Base-by-base conservation (phyloP, 2,888 invertebrate genomes). In the Lacanobia oleracea region DNA sequence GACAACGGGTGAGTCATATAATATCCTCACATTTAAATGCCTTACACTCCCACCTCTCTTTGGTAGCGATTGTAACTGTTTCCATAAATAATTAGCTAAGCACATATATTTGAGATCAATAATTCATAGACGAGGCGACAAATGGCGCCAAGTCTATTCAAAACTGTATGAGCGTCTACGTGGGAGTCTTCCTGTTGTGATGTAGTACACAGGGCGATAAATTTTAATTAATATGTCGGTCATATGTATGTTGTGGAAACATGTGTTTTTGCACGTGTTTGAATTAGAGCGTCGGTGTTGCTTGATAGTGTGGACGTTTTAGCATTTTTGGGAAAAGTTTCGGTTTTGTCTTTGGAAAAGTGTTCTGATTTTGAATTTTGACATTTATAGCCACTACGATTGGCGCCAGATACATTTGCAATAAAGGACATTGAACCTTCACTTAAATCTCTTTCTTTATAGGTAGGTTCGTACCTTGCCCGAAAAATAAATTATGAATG, bases 171-270 rank as follows among this genome's bases (percentile, higher is more conserved):
- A 12, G 14, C 18, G 16, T 53, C 27, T 45, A 62, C 21, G 77
- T 73, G 73, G 68, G 81, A 45, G 68, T 66, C 60, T 64, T 77
- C 73, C 73, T 81, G 81, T 69, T 79, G 9, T 43, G 16, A 27
- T 27, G 6, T 5, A 12, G 2, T 53, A 57, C 63, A 64, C 56
- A 79, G 23, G 23, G 59, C 61, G 33, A 70, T 76, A 76, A 79
- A 79, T 82, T 68, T 72, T 63, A 79, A 72, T 77, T 60, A 66
- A 67, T 63, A 64, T 77, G 63, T 63, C 53, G 63, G 68, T 18
- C 53, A 48, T 48, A n/a, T 69, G 48, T 48, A n/a, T 69, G 54
- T 77, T 72, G 21, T 76, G n/a, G 23, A 48, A 63, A 61, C 56
- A 68, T 53, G 62, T 56, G 72, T 72, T 0, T 18, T 21, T 48